phyloP scores from a whole-genome alignment of 2,888 invertebrate genomes.

The Bedellia somnulentella region DNA sequence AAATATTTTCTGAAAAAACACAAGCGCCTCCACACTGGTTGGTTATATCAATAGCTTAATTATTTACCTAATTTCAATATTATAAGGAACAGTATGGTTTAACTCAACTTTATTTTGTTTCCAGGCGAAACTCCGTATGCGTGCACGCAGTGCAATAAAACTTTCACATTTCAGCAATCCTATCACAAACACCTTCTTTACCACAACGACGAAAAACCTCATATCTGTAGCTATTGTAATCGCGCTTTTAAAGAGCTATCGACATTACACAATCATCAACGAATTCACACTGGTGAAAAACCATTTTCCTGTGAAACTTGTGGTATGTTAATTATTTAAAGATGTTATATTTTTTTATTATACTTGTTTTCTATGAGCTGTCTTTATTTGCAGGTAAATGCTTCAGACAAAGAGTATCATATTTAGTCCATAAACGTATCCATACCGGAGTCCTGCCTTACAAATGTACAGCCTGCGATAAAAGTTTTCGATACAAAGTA shows the following conservation, averaged over 20 bases:
- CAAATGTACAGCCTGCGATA: slow-evolving; percentile 77
- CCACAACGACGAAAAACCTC: slow-evolving; percentile 84
- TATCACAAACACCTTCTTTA: slow-evolving; percentile 87
- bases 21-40: slow-evolving; percentile 82
- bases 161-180: slow-evolving; percentile 88
- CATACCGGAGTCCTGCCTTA: slow-evolving; percentile 88
- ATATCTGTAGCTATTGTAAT: slow-evolving; percentile 74
- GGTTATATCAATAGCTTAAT: no score
- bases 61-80: slow-evolving; percentile 2
- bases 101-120: slow-evolving; percentile 18
- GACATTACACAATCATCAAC: slow-evolving; percentile 82
- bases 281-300: slow-evolving; percentile 84
- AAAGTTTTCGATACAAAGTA: slow-evolving; percentile 82
- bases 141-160: slow-evolving; percentile 79
- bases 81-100: no score
- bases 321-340: slow-evolving; percentile 50
- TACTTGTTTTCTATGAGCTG: background rate
- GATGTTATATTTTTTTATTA: background rate
- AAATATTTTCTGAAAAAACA: slow-evolving; percentile 90
- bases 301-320: slow-evolving; percentile 87
- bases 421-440: slow-evolving; percentile 80
- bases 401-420: slow-evolving; percentile 83
- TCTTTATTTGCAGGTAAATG: slow-evolving; percentile 68
- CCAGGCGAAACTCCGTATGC: slow-evolving; percentile 86
- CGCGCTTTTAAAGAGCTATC: slow-evolving; percentile 85